Conservation (phyloP, 2,113 vertebrate genomes). For the Boulengeromyrus knoepffleri region DNA sequence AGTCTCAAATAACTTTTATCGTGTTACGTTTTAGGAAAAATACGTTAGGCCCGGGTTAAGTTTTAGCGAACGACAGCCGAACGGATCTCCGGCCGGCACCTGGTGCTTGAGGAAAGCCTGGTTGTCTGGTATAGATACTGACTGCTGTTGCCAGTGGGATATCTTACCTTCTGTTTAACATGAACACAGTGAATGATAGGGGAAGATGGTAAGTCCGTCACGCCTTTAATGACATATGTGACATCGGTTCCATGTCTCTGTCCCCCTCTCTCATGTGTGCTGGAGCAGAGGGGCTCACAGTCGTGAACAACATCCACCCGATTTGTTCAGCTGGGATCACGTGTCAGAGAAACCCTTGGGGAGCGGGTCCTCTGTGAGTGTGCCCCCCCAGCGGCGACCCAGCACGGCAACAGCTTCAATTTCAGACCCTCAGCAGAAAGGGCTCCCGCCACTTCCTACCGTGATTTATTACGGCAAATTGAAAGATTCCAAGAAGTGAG, state of each 20-base stretch:
- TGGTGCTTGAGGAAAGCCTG: constrained; percentile 42
- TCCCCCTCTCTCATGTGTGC: constrained; percentile 21
- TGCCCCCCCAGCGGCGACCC: constrained; percentile 29
- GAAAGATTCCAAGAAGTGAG: constrained; percentile 53
- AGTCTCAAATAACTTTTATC: constrained; percentile 39
- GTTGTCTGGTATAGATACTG: constrained; percentile 38
- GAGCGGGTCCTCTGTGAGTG: constrained; percentile 35
- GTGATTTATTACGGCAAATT: constrained; percentile 46
- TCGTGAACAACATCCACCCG: constrained; percentile 28
- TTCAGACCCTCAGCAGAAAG: constrained; percentile 57
- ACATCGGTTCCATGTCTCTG: not conserved
- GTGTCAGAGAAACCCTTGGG: constrained; percentile 9
- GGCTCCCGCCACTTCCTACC: constrained; percentile 40
- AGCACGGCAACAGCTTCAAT: constrained; percentile 42
- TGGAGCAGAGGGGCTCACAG: constrained; percentile 18
- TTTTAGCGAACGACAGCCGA: constrained; percentile 5
- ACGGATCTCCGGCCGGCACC: constrained; percentile 40
- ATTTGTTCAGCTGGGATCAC: constrained; percentile 39
- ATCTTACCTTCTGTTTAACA: not conserved
- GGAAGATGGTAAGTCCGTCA: not conserved
- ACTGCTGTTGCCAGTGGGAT: constrained; percentile 20
- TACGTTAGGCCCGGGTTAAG: constrained; percentile 25
- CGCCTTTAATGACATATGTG: not conserved
- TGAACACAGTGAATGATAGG: not conserved
- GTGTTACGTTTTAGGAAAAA: constrained; percentile 35